A percentile compares a stretch with the other conserved stretches of the same genome.
Evolutionary conservation across 2,888 invertebrate genomes (phyloP).

Genomic region (Andricus curvator): DNA sequence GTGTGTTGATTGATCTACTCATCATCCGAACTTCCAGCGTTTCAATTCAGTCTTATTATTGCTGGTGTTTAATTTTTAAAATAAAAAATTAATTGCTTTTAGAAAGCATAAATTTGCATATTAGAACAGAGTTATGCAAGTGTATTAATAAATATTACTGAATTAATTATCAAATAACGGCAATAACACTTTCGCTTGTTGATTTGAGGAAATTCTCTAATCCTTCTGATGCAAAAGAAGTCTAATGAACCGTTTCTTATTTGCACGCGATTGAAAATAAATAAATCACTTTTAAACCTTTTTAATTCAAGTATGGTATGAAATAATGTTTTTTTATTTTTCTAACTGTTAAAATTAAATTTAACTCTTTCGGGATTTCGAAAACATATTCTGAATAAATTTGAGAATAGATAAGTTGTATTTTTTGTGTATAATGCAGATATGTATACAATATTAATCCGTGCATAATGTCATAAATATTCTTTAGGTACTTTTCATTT

Average conservation of each 20-base stretch:
- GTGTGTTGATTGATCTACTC: neutral
- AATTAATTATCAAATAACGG: conserved; percentile 43
- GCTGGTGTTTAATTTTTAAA: neutral
- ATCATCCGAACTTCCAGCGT: neutral
- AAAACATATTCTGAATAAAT: too few relatives aligned
- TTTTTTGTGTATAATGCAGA: neutral
- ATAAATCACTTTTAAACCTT: neutral
- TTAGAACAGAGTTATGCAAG: neutral
- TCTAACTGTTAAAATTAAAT: too few relatives aligned
- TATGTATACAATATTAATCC: too few relatives aligned
- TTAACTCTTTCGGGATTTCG: too few relatives aligned
- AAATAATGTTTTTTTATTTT: too few relatives aligned
- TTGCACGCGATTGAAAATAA: neutral
- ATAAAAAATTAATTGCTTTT: neutral
- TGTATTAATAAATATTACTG: neutral
- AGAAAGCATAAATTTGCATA: neutral
- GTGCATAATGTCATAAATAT: neutral
- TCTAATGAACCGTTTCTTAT: neutral
- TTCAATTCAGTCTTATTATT: neutral
- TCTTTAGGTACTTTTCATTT: neutral
- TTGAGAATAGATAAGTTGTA: neutral
- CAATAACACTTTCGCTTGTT: conserved; percentile 23
- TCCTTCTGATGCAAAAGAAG: conserved; percentile 13
- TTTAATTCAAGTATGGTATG: neutral
- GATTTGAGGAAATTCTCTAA: conserved; percentile 10